A percentile compares a stretch with the other conserved stretches of the same genome.
These are phyloP conservation scores for Amblyteles armatorius DNA, from an alignment of 2,888 invertebrate species.

Conservation along the genomic window DNA sequence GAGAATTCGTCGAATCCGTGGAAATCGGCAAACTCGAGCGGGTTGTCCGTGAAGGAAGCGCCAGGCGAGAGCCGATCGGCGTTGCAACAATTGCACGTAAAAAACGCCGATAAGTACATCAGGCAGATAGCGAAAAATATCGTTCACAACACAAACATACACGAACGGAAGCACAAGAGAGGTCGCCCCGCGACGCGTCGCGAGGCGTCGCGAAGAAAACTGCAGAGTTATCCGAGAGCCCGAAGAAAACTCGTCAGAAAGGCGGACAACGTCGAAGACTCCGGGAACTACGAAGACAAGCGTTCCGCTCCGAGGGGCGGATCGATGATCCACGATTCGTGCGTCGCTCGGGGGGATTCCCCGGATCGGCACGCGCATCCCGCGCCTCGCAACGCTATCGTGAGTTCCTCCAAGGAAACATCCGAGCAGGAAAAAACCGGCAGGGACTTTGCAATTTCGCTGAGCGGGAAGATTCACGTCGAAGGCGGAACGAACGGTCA, in stretches of 20 bases:
- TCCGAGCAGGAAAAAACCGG: slow-evolving; percentile 27
- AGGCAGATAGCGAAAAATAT: slow-evolving; percentile 63
- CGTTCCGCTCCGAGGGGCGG: neutral
- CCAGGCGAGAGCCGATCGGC: slow-evolving; percentile 25
- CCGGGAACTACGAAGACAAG: neutral
- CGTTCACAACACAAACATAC: slow-evolving; percentile 49
- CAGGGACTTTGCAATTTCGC: slow-evolving; percentile 71
- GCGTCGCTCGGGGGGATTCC: neutral
- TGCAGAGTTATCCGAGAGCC: slow-evolving; percentile 34
- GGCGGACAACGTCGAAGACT: neutral
- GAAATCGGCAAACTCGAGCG: slow-evolving; percentile 22
- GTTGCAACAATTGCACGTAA: slow-evolving; percentile 63
- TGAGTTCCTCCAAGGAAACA: slow-evolving; percentile 12
- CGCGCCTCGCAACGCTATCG: neutral
- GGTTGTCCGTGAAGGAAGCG: slow-evolving; percentile 19
- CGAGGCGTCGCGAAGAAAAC: slow-evolving; percentile 30
- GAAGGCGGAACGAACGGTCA: slow-evolving; percentile 69
- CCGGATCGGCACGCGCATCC: neutral
- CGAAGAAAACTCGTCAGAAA: slow-evolving; percentile 11
- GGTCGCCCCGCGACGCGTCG: neutral
- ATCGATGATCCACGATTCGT: slow-evolving; percentile 6
- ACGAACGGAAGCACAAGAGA: slow-evolving; percentile 18
- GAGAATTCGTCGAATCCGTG: slow-evolving; percentile 21
- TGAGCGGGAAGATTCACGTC: slow-evolving; percentile 75
- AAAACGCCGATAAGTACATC: slow-evolving; percentile 66